Evolutionary conservation across 2,797 vertebrate genomes (phyloP), one percentile per base, ranked within the genome.

Genomic region (Rachycentron canadum): DNA sequence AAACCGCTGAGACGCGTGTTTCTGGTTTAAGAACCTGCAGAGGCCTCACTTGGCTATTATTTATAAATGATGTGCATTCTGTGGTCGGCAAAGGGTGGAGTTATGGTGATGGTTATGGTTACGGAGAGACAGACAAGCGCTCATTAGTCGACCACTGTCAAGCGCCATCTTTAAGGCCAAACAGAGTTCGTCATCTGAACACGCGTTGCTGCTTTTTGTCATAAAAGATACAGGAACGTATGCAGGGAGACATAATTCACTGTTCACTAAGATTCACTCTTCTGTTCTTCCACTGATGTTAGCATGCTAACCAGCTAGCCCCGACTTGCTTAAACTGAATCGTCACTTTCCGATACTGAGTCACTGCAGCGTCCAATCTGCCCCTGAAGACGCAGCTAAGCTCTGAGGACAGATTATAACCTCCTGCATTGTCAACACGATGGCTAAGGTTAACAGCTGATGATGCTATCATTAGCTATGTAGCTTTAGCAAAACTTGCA

Each of bases 61-160:
- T 71, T 74, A 59, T 73, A 58, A 70, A 67, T 43, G 49, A 82
- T 77, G 41, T 59, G 77, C n/a, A 11, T 12, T 23, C 65, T 74
- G 88, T 21, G 88, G 83, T 80, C 58, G 5, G 66, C 60, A 3
- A 59, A 73, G 87, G 89, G 89, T 59, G 90, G 89, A 76, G 83
- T n/a, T 45, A 69, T 7, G 65, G 58, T 55, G 25, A n/a, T 53
- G 50, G 47, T 34, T 43, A 34, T 21, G 67, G 68, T 62, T 30
- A 16, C 40, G 56, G 49, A 65, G 53, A 76, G 76, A 60, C 81
- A 38, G 50, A 34, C 59, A 75, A 6, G 17, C 52, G 34, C 59
- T 80, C 73, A 74, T 81, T 63, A 61, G 69, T 23, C 62, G 63
- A 4, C 60, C 19, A 32, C 34, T 23, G 52, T 73, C 25, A 1